Evolutionary conservation across 2,113 vertebrate genomes (phyloP), one percentile per base, ranked within the genome.

Genomic region (Hucho hucho): DNA sequence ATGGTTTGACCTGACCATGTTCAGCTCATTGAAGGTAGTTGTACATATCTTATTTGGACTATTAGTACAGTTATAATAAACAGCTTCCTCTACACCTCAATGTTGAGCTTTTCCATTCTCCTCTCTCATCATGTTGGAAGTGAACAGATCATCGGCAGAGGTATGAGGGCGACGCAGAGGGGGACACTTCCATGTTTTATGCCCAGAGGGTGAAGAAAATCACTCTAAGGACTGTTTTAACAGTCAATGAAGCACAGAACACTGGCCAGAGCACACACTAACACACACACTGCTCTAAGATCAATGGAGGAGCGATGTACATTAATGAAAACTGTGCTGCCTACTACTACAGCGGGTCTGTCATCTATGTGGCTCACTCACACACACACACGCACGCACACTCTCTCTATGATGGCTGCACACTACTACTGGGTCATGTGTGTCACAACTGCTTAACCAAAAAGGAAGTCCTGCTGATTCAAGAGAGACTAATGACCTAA

Each of bases 281-380:
- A 24, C 13, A 6, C 46, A 26, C 24, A 32, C 20, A 22, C 1
- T 6, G 79, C 47, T 75, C 77, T 73, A 79, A 76, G 74, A 43
- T 43, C 37, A 43, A 12, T 43, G 37, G 37, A 9, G 69, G 61
- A 68, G 24, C 68, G 59, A 82, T 64, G 79, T 64, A 74, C 73
- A 82, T 77, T 72, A 79, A 64, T 49, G 79, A 12, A 70, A 43
- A 43, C 9, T 43, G 37, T 43, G 37, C 37, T 43, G 37, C 37
- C 9, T 43, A 43, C 37, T 43, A 11, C 37, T 43, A 43, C 9
- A 43, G 9, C 37, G 9, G 7, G 7, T 37, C 37, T 37, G 37
- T 37, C 37, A 37, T 37, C 37, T 2, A 37, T 43, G 37, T 43
- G 9, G 9, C 0, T 11, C 37, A 2, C 37, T 2, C 37, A 11